Percentiles rank a stretch among this genome's conserved stretches.
Conservation (phyloP, 1,140 invertebrate genomes). For the Palaemon carinicauda region DNA sequence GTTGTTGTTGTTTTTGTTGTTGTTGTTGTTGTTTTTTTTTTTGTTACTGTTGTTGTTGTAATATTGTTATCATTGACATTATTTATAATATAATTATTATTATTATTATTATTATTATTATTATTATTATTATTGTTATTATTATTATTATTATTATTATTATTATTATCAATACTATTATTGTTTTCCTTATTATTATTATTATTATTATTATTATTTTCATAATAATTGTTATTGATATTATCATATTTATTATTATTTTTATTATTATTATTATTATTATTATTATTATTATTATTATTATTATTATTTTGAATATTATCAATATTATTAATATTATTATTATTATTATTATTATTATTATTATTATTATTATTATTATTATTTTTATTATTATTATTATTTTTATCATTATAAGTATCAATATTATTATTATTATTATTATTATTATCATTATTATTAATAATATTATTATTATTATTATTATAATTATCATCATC, state of each 20-base stretch:
- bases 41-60: too few relatives aligned
- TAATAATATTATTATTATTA: too few relatives aligned
- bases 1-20: too few relatives aligned
- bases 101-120: constrained; percentile 13
- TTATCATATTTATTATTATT: neutral
- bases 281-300: neutral
- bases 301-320: too few relatives aligned
- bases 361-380: neutral
- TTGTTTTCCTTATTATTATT: constrained; percentile 9
- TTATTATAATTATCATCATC: neutral
- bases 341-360: neutral
- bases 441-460: too few relatives aligned
- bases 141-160: neutral
- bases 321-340: too few relatives aligned
- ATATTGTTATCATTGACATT: too few relatives aligned
- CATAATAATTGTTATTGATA: too few relatives aligned
- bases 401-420: neutral
- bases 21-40: too few relatives aligned
- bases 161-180: neutral
- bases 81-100: neutral
- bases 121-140: neutral
- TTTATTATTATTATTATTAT: neutral
- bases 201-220: neutral
- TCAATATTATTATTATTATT: too few relatives aligned
- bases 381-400: neutral